Conservation (phyloP, 2,888 invertebrate species). For the Syritta pipiens region DNA sequence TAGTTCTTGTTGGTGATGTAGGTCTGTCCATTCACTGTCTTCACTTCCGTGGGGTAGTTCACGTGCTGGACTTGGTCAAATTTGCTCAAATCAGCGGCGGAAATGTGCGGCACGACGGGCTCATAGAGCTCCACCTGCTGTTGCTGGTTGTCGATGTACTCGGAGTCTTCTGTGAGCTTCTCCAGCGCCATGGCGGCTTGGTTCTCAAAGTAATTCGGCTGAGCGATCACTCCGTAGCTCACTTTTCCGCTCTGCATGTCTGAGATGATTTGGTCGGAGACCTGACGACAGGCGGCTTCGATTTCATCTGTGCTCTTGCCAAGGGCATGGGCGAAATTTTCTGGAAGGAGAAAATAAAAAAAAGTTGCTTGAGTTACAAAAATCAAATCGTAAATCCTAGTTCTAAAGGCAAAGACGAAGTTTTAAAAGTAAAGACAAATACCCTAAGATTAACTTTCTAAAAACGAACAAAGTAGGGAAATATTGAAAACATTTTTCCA, state of each 20-base stretch:
- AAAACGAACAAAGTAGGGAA: too few species aligned
- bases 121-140: conserved; percentile 72
- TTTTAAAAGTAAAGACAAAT: too few species aligned
- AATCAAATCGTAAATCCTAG: too few species aligned
- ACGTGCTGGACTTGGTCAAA: conserved; percentile 76
- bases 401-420: too few species aligned
- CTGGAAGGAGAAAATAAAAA: conserved; percentile 69
- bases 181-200: conserved; percentile 75
- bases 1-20: conserved; percentile 77
- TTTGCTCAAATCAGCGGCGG: conserved; percentile 73
- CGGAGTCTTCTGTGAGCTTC: conserved; percentile 59
- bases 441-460: too few species aligned
- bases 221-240: conserved; percentile 73
- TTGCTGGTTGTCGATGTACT: conserved; percentile 66
- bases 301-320: conserved; percentile 75
- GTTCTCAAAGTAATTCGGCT: conserved; percentile 77
- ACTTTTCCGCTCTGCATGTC: conserved; percentile 75
- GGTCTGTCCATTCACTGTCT: conserved; percentile 76
- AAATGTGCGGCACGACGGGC: conserved; percentile 70
- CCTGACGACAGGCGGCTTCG: conserved; percentile 71
- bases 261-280: conserved; percentile 74
- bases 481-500: too few species aligned
- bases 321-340: conserved; percentile 73
- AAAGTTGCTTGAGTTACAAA: too few species aligned
- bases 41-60: conserved; percentile 76